Evolutionary conservation across 1,140 invertebrate species (phyloP), one percentile per base, ranked within the genome.

Genomic region (Cephus cinctus): DNA sequence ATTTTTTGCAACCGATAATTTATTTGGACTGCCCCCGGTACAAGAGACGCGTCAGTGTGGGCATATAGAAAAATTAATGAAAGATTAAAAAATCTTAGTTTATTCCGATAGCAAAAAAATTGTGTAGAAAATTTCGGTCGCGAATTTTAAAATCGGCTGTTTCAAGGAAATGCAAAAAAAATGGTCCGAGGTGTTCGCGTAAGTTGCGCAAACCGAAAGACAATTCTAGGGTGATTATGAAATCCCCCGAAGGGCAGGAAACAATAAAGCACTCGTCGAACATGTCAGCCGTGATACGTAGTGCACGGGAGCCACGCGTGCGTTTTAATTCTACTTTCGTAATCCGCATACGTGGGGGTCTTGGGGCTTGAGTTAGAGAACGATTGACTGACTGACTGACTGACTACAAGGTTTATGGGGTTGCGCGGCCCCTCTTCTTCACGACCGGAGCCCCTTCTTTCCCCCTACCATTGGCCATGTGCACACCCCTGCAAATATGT

Each of bases 361-460:
- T 41, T 59, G 16, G 12, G 41, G 32, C 32, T 38, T 15, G 40
- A 48, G 25, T 27, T 48, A 35, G 35, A 36, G 15, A 57, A 65
- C 63, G 59, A 65, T 67, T 67, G 64, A 70, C 64, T 59, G 56
- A 61, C 45, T 67, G 61, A 66, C 61, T 63, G 61, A 61, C 64
- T 67, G 47, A 48, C 52, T 52, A 23, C 30, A 19, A 55, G 51
- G 51, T 56, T 61, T 56, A 56, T 60, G 54, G 61, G 61, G 63
- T 61, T 57, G 51, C 52, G 52, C 51, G 41, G 47, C 22, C 32
- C 47, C 23, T 54, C 57, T 47, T 51, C 32, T 50, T 49, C 47
- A 23, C 38, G 21, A 22, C 42, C 44, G 39, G 45, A 41, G 19
- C 47, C 30, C 48, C 50, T 52, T 54, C 48, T 44, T 47, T 43